Evolutionary conservation across 2,797 vertebrate genomes (phyloP).

Genomic region (Eulemur coronatus): DNA sequence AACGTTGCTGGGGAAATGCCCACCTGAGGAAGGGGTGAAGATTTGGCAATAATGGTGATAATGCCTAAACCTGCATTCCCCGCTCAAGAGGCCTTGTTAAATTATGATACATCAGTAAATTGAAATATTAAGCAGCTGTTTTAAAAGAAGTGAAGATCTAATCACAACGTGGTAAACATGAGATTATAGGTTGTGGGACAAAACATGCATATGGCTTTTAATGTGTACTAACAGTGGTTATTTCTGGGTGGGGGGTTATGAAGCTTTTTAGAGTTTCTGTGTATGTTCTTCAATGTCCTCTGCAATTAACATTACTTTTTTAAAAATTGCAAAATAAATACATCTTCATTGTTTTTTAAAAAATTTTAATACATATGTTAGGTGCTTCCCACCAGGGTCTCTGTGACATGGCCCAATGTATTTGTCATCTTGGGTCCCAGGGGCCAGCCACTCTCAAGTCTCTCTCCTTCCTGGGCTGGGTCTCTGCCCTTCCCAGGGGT

Average conservation of each 20-base stretch:
- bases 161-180: background rate
- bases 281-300: background rate
- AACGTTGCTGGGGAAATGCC: background rate
- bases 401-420: background rate
- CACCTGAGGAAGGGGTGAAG: background rate
- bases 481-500: background rate
- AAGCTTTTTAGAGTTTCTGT: background rate
- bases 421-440: too few species aligned
- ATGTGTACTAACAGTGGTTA: background rate
- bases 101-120: background rate
- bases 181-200: background rate
- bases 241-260: background rate
- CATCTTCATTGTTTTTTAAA: background rate
- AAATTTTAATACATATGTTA: background rate
- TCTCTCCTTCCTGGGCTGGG: background rate
- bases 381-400: background rate
- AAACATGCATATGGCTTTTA: background rate
- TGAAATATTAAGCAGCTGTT: background rate
- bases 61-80: background rate
- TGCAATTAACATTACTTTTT: background rate
- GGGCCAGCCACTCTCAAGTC: background rate
- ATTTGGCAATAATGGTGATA: accelerated
- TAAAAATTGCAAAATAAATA: background rate
- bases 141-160: background rate
- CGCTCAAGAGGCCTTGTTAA: background rate